Evolutionary conservation across 2,113 vertebrate species (phyloP), one percentile per base, ranked within the genome.

Genomic region (Steatornis caripensis): DNA sequence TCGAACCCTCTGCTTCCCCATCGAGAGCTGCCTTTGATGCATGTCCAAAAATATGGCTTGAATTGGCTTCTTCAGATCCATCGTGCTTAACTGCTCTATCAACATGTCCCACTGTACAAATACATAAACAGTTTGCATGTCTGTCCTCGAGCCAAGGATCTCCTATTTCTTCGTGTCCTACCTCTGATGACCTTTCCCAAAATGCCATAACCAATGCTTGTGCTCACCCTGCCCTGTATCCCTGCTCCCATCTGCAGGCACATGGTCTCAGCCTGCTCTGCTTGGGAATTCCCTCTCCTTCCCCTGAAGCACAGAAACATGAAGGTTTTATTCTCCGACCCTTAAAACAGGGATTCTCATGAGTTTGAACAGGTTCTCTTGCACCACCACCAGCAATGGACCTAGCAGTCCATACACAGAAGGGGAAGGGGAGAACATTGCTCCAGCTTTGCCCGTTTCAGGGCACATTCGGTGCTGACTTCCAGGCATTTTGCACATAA

Each of bases 401-500:
- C n/a, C 37, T 17, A 55, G 14, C 3, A 26, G 20, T 8, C 39
- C 30, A 0, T 0, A 10, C 84, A 53, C 3, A 36, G 34, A 15
- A 32, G 8, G 34, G 49, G 49, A 92, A 80, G 29, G 24, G 17
- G 41, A 84, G 51, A 48, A 16, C 48, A 2, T 22, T 30, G 11
- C 66, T 82, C 53, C 1, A 5, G 32, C 71, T 78, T 77, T 91
- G 82, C 58, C 41, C 3, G 0, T 68, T 76, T 87, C 84, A 29
- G 72, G 70, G 94, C 60, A 41, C 8, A 6, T 57, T 89, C 20
- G 82, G 51, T 27, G 57, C 68, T 90, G 86, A 61, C 80, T 94
- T 74, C 11, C 82, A 94, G 90, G 81, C 92, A 13, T 74, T 84
- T 79, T 79, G 74, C 83, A 79, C 86, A 61, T 85, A 95, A 91